A percentile compares a stretch with the other conserved stretches of the same genome.
Conservation (phyloP, 2,888 invertebrate genomes). For the Eulithis prunata region DNA sequence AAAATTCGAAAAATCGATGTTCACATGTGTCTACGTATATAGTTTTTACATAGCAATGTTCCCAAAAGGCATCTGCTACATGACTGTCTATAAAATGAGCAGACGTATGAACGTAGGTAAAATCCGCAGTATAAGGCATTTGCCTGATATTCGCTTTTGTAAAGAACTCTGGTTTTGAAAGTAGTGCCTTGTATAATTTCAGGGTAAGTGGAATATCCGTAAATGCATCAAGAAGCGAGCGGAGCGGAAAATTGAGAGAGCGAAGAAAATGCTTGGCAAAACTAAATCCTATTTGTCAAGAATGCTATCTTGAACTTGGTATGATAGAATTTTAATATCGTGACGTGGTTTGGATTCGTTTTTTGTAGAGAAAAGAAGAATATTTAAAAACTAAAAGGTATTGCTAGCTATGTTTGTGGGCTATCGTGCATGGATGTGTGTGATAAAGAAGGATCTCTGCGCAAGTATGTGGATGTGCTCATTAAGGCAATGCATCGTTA, state of each 20-base stretch:
- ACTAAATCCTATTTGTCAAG: slow-evolving; percentile 24
- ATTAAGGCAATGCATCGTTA: too few species aligned
- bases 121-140: not conserved
- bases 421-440: too few species aligned
- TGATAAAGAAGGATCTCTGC: too few species aligned
- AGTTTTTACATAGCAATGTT: slow-evolving; percentile 3
- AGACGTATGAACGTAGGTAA: not conserved
- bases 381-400: not conserved
- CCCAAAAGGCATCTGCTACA: not conserved
- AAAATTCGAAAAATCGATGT: too few species aligned
- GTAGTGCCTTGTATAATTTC: slow-evolving; percentile 35
- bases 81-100: not conserved
- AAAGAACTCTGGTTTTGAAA: slow-evolving; percentile 1
- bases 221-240: slow-evolving; percentile 37
- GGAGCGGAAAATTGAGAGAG: slow-evolving; percentile 38
- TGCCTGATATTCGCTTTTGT: not conserved
- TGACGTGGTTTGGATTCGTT: slow-evolving; percentile 7
- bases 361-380: slow-evolving; percentile 3
- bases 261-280: slow-evolving; percentile 24
- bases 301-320: slow-evolving; percentile 25
- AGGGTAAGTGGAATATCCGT: slow-evolving; percentile 28
- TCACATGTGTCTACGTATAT: slow-evolving; percentile 4
- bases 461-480: too few species aligned
- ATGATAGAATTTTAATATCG: slow-evolving; percentile 22
- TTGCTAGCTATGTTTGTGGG: too few species aligned